These are phyloP conservation scores for Oscheius myriophilus DNA, from an alignment of 2,888 invertebrate genomes.

Conservation along the genomic window DNA sequence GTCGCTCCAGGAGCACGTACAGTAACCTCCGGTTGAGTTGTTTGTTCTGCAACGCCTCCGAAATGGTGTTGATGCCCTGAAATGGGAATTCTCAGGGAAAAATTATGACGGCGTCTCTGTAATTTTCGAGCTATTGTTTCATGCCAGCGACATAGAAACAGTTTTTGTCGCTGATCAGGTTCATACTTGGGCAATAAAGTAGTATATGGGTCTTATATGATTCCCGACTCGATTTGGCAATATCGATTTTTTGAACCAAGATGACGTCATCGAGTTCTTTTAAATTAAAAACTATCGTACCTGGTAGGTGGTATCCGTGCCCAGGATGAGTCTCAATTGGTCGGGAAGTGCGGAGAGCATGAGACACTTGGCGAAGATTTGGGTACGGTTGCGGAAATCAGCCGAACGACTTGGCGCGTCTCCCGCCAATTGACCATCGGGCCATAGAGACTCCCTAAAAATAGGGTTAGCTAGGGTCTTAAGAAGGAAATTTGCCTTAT, in stretches of 20 bases:
- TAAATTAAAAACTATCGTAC: constrained; percentile 32
- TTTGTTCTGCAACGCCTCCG: constrained; percentile 87
- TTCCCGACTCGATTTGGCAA: too few species aligned
- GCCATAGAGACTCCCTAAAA: constrained; percentile 76
- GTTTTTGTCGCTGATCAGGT: too few species aligned
- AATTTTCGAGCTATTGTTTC: too few species aligned
- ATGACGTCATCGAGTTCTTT: too few species aligned
- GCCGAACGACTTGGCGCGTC: constrained; percentile 75
- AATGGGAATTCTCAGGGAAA: too few species aligned
- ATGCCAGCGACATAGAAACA: too few species aligned
- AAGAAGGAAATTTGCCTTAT: constrained; percentile 78
- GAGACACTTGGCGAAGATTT: constrained; percentile 86
- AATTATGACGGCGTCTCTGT: too few species aligned
- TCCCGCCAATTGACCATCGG: constrained; percentile 76
- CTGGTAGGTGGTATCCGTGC: constrained; percentile 74
- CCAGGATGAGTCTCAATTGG: constrained; percentile 88
- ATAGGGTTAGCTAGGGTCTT: background rate
- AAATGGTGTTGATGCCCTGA: constrained; percentile 83
- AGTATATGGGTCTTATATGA: too few species aligned
- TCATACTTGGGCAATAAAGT: too few species aligned
- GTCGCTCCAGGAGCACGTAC: constrained; percentile 85
- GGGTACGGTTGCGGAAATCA: constrained; percentile 79
- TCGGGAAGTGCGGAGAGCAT: constrained; percentile 86
- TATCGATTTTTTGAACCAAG: too few species aligned
- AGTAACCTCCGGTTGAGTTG: constrained; percentile 85